Conservation (phyloP, 2,113 vertebrate species). For the Hypomesus transpacificus region DNA sequence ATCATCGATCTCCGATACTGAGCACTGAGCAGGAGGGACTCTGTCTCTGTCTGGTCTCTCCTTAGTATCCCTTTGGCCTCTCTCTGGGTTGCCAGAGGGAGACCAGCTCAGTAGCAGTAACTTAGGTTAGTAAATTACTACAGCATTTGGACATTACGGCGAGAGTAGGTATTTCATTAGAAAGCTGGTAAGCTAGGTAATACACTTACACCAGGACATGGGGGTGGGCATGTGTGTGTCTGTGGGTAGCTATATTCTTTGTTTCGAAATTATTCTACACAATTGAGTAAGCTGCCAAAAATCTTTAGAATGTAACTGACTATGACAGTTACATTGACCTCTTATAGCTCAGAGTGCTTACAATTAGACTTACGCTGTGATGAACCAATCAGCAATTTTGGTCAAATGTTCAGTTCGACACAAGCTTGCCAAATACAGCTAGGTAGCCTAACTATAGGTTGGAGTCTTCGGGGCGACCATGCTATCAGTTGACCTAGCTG, state of each 20-base stretch:
- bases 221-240: neutral
- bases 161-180: neutral
- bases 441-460: too few relatives aligned
- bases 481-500: too few relatives aligned
- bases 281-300: too few relatives aligned
- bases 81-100: constrained; percentile 4
- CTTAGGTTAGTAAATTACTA: neutral
- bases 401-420: too few relatives aligned
- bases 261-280: too few relatives aligned
- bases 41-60: neutral
- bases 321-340: neutral
- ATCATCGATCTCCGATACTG: constrained; percentile 35
- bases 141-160: neutral
- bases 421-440: too few relatives aligned
- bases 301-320: neutral
- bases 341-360: neutral
- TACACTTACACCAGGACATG: neutral
- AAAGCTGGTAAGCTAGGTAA: neutral
- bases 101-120: neutral
- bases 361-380: neutral
- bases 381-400: neutral
- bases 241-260: too few relatives aligned
- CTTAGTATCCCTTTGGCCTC: constrained; percentile 23
- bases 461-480: too few relatives aligned
- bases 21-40: constrained; percentile 2